A percentile compares a stretch with the other conserved stretches of the same genome.
Evolutionary conservation across 2,888 invertebrate species (phyloP).

Genomic region (Steinernema carpocapsae): DNA sequence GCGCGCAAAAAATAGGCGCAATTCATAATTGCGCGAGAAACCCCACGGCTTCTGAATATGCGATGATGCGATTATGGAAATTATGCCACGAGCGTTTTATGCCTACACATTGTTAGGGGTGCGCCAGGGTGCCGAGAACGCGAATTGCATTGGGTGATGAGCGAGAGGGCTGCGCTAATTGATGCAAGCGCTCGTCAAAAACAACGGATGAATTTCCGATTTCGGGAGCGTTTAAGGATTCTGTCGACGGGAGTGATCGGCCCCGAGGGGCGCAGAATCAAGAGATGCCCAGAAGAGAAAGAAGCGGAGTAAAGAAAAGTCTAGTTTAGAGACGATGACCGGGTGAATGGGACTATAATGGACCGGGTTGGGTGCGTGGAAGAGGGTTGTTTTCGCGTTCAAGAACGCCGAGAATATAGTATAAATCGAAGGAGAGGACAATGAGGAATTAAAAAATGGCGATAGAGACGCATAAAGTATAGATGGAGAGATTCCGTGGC

Average conservation of each 20-base stretch:
- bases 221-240: conserved; percentile 25
- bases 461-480: background rate
- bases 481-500: no score
- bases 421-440: no score
- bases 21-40: conserved; percentile 34
- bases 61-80: conserved; percentile 35
- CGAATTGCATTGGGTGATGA: conserved; percentile 14
- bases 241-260: background rate
- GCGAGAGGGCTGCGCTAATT: conserved; percentile 15
- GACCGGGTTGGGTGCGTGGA: background rate
- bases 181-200: conserved; percentile 32
- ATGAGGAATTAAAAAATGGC: background rate
- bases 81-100: conserved; percentile 18
- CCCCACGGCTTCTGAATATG: conserved; percentile 34
- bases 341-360: no score
- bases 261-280: background rate
- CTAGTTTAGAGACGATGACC: no score
- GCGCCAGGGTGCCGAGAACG: background rate
- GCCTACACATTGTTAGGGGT: conserved; percentile 16
- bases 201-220: conserved; percentile 34
- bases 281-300: background rate
- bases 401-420: no score
- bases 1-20: conserved; percentile 34
- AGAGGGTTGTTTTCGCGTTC: background rate
- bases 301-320: background rate